A percentile compares a stretch with the other conserved stretches of the same genome.
These are phyloP conservation scores for Murina feae DNA, from an alignment of 2,113 vertebrate species.

Conservation along the genomic window DNA sequence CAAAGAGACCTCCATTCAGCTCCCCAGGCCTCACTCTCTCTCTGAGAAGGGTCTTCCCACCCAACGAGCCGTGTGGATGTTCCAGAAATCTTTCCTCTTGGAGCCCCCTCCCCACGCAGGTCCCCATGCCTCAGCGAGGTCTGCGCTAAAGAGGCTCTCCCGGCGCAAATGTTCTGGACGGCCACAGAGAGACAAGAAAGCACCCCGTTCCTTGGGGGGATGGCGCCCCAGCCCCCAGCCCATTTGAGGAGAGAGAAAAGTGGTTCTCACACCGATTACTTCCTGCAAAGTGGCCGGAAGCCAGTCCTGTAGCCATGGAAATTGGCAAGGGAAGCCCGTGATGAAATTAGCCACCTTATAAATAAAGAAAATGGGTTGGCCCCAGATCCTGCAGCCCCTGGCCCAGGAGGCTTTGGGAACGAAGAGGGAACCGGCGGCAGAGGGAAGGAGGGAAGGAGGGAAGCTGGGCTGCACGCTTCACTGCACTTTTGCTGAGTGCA, in stretches of 20 bases:
- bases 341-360: conserved; percentile 31
- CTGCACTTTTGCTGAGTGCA: conserved; percentile 41
- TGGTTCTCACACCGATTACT: background rate
- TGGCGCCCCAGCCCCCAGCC: background rate
- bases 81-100: background rate
- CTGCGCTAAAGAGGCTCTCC: background rate
- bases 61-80: background rate
- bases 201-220: background rate
- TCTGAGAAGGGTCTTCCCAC: background rate
- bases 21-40: background rate
- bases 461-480: conserved; percentile 9
- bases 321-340: conserved; percentile 10
- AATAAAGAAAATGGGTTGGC: background rate
- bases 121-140: background rate
- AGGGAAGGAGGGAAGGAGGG: background rate
- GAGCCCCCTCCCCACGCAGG: background rate
- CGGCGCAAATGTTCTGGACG: background rate
- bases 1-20: background rate
- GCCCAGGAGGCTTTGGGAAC: background rate
- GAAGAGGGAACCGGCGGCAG: background rate
- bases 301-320: conserved; percentile 7
- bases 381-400: background rate
- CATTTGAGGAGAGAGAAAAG: background rate
- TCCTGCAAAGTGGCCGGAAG: conserved; percentile 34
- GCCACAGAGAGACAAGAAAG: background rate